phyloP scores from a whole-genome alignment of 2,113 vertebrate species.

The Cricetomys ansorgei region DNA sequence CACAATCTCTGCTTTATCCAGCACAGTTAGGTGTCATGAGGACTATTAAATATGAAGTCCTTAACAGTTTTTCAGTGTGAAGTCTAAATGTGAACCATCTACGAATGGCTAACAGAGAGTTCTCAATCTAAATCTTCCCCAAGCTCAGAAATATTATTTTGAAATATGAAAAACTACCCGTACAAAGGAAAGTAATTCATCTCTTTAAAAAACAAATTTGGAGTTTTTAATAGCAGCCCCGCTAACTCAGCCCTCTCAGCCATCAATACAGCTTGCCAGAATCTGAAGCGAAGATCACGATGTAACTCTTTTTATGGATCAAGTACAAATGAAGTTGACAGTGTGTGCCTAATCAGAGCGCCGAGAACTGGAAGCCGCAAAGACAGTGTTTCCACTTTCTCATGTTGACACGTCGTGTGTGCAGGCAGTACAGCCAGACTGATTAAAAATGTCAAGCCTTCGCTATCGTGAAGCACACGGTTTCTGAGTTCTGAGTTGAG shows the following conservation, averaged over 20 bases:
- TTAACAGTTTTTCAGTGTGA: slow-evolving; percentile 11
- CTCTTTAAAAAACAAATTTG: slow-evolving; percentile 67
- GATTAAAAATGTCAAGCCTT: slow-evolving; percentile 55
- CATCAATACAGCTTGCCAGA: slow-evolving; percentile 61
- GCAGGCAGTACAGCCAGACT: slow-evolving; percentile 3
- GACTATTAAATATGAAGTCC: not conserved
- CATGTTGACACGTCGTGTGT: slow-evolving; percentile 6
- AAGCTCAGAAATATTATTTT: slow-evolving; percentile 74
- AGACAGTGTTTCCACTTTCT: slow-evolving; percentile 56
- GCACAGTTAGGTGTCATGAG: not conserved
- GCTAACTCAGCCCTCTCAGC: slow-evolving; percentile 63
- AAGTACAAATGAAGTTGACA: slow-evolving; percentile 66
- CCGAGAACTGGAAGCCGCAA: slow-evolving; percentile 42
- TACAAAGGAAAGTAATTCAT: slow-evolving; percentile 61
- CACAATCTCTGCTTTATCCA: not conserved
- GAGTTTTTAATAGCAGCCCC: slow-evolving; percentile 76
- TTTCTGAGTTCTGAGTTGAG: slow-evolving; percentile 24
- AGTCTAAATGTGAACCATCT: slow-evolving; percentile 26
- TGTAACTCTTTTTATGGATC: slow-evolving; percentile 60
- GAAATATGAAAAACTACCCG: slow-evolving; percentile 60
- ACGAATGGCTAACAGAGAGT: slow-evolving; percentile 23
- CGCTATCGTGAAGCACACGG: not conserved
- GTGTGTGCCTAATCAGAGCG: slow-evolving; percentile 50
- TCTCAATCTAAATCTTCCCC: slow-evolving; percentile 62
- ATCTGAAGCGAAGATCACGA: slow-evolving; percentile 65